Evolutionary conservation across 2,797 vertebrate genomes (phyloP).

Genomic region (Miichthys miiuy): DNA sequence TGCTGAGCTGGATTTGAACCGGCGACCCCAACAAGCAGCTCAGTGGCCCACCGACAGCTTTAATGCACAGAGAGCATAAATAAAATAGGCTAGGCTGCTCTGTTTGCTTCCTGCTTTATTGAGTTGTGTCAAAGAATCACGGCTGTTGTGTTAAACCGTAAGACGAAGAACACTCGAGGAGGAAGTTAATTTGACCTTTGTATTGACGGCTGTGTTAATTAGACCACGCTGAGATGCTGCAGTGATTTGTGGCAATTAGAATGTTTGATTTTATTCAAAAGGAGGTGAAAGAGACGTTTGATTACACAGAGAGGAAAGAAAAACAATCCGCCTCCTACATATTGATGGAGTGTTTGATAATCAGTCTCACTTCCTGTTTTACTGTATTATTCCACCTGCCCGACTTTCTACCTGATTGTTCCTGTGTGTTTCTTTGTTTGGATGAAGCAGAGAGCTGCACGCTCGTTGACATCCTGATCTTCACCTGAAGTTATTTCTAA

Average conservation of each 20-base stretch:
- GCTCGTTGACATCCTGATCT: not conserved
- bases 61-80: constrained; percentile 40
- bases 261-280: not conserved
- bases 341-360: not conserved
- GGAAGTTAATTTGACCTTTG: constrained; percentile 8
- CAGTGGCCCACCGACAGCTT: constrained; percentile 2
- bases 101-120: not conserved
- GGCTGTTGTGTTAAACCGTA: not conserved
- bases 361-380: constrained; percentile 6
- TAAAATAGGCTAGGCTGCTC: constrained; percentile 34
- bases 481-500: not conserved
- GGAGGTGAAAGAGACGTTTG: not conserved
- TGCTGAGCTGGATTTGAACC: constrained; percentile 17
- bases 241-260: not conserved
- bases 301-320: constrained; percentile 7
- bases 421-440: not conserved
- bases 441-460: not conserved
- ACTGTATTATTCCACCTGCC: not conserved
- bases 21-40: not conserved
- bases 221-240: not conserved
- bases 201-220: not conserved
- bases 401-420: not conserved
- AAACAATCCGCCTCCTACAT: not conserved
- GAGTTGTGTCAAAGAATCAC: constrained; percentile 11
- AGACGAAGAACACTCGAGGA: not conserved